A percentile compares a stretch with the other conserved stretches of the same genome.
These are phyloP conservation scores for Drosophila mayaguana DNA, from an alignment of 2,888 invertebrate genomes.

Conservation along the genomic window DNA sequence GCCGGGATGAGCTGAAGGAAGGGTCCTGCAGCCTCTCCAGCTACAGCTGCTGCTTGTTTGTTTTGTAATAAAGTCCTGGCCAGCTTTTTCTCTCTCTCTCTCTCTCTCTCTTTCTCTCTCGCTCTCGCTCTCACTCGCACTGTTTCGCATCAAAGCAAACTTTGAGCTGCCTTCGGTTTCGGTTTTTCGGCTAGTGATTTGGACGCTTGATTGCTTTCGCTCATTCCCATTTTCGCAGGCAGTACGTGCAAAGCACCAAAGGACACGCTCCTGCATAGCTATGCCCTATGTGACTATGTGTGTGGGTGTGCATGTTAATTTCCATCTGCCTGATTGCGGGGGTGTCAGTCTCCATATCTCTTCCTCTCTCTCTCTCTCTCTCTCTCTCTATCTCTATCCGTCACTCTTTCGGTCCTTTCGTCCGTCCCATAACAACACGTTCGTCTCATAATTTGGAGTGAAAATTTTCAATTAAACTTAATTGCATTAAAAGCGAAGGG, in stretches of 20 bases:
- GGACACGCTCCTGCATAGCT: slow-evolving; percentile 38
- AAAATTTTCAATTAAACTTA: slow-evolving; percentile 82
- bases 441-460: slow-evolving; percentile 81
- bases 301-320: slow-evolving; percentile 71
- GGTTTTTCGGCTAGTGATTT: slow-evolving; percentile 76
- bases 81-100: background rate
- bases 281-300: slow-evolving; percentile 15
- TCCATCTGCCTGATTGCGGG: slow-evolving; percentile 74
- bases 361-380: background rate
- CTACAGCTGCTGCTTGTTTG: slow-evolving; percentile 61
- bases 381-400: background rate
- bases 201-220: slow-evolving; percentile 79
- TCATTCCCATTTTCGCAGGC: slow-evolving; percentile 39
- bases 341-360: slow-evolving; percentile 37
- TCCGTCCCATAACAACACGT: slow-evolving; percentile 66
- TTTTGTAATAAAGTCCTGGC: slow-evolving; percentile 77
- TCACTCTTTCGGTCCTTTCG: slow-evolving; percentile 2
- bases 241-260: slow-evolving; percentile 75
- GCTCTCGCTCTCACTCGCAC: background rate
- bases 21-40: slow-evolving; percentile 4
- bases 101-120: background rate
- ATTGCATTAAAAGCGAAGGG: slow-evolving; percentile 82
- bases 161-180: slow-evolving; percentile 61
- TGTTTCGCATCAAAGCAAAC: slow-evolving; percentile 73
- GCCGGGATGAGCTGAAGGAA: background rate